These are phyloP conservation scores for Drosophila ercepeae DNA, from an alignment of 1,140 invertebrate species.

Conservation along the genomic window DNA sequence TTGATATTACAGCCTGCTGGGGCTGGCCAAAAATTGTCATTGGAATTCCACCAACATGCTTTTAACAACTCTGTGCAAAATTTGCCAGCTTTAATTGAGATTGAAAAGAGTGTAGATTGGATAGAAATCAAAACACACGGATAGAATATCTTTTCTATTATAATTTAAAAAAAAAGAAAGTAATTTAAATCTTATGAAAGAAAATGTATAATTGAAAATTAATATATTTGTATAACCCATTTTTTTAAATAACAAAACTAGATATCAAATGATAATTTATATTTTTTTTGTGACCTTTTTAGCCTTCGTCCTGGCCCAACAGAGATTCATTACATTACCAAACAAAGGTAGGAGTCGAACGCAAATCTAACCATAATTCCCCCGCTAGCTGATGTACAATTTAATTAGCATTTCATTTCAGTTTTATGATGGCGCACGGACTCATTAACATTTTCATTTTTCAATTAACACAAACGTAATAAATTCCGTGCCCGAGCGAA, in stretches of 20 bases:
- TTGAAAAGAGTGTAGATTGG: constrained; percentile 13
- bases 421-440: constrained; percentile 70
- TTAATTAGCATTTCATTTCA: constrained; percentile 79
- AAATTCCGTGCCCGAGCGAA: constrained; percentile 62
- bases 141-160: too few relatives aligned
- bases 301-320: too few relatives aligned
- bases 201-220: background rate
- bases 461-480: constrained; percentile 83
- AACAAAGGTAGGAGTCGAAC: constrained; percentile 11
- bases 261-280: too few relatives aligned
- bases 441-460: constrained; percentile 83
- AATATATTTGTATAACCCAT: background rate
- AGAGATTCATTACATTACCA: constrained; percentile 23
- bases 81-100: constrained; percentile 27
- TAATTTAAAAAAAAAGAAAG: too few relatives aligned
- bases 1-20: constrained; percentile 16
- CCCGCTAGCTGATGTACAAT: constrained; percentile 54
- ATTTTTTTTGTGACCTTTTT: background rate
- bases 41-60: constrained; percentile 16
- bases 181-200: too few relatives aligned
- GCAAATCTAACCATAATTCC: constrained; percentile 56
- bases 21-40: constrained; percentile 33
- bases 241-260: too few relatives aligned
- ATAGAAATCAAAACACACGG: background rate
- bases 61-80: constrained; percentile 8